Base-by-base conservation (phyloP, 2,888 invertebrate species). In the Archaeoteleia sp. region DNA sequence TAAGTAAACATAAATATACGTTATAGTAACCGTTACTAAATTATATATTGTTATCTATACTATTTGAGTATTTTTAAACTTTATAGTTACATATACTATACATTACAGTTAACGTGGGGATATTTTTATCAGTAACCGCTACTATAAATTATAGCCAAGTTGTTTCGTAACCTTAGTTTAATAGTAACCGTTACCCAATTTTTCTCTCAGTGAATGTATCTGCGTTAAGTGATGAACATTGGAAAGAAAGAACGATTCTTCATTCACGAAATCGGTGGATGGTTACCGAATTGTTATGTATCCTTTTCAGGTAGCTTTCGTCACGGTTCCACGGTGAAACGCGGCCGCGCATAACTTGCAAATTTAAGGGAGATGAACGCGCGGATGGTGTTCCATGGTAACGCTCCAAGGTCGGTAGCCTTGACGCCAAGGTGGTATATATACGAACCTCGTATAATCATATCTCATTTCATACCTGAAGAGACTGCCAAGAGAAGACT, bases 381-480 rank as follows among this genome's bases (percentile, higher is more conserved):
- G 45, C 53, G 70, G 9, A 53, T 29, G 45, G 35, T n/a, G 45
- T 57, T 46, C 49, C 35, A 27, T 53, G 32, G 40, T 37, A 51
- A 57, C 17, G 46, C 13, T 30, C 37, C 48, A 48, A 60, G 71
- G 60, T 69, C 71, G 71, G 54, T 67, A 67, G 55, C 63, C 62
- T 61, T 67, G 67, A 66, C 49, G 30, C 12, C 46, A 25, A 37
- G 45, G 54, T 76, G 75, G 66, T 77, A 75, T 75, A 74, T 70
- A 46, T 39, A 43, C 54, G 73, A 69, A 42, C 72, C 77, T 77
- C 75, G 75, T 78, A 74, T 68, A 79, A 78, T 78, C 77, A 71
- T 81, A 79, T 79, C 78, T 82, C 79, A 80, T 83, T 82, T 82
- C 78, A 76, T 79, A 82, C 74, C 77, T 76, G 73, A 57, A 48